Base-by-base conservation (phyloP, 2,888 invertebrate species). In the Flabesymbios commensalis region DNA sequence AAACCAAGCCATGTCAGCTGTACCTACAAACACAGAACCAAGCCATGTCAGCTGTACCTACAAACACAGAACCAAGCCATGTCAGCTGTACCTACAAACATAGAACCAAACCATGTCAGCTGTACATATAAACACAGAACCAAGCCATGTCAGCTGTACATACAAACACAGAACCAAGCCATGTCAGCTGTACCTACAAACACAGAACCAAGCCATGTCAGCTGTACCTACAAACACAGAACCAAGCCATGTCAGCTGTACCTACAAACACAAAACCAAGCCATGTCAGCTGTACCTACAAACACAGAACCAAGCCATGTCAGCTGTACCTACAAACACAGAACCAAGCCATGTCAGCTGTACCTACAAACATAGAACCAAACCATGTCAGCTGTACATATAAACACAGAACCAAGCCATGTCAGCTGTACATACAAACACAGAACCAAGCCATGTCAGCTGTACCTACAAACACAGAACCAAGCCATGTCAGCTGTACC, bases 31-130 rank as follows among this genome's bases (percentile, higher is more conserved):
- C n/a, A n/a, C n/a, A n/a, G n/a, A 67, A 19, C 76, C 75, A 36
- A 89, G 87, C 65, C 90, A 85, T 0, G 90, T 90, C 65, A 92
- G 87, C 85, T 90, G 90, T 53, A 92, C 83, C 90, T 90, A n/a
- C n/a, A n/a, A n/a, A n/a, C n/a, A n/a, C n/a, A n/a, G n/a, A 67
- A 19, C 76, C 75, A 36, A 89, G 87, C 65, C 90, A 85, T 0
- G 90, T 90, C 65, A 92, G 87, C 85, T 90, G 90, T 53, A 92
- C 83, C 90, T 90, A n/a, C n/a, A n/a, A n/a, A n/a, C n/a, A n/a
- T n/a, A n/a, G n/a, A 77, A 55, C 19, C 17, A 32, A 33, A 24
- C 54, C 54, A 17, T 28, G 39, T 29, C 22, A n/a, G 17, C 26
- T 29, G 17, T 58, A 31, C 22, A 58, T n/a, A n/a, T n/a, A n/a